These are phyloP conservation scores for Macrocentrus cingulum DNA, from an alignment of 1,140 invertebrate species.

Conservation along the genomic window DNA sequence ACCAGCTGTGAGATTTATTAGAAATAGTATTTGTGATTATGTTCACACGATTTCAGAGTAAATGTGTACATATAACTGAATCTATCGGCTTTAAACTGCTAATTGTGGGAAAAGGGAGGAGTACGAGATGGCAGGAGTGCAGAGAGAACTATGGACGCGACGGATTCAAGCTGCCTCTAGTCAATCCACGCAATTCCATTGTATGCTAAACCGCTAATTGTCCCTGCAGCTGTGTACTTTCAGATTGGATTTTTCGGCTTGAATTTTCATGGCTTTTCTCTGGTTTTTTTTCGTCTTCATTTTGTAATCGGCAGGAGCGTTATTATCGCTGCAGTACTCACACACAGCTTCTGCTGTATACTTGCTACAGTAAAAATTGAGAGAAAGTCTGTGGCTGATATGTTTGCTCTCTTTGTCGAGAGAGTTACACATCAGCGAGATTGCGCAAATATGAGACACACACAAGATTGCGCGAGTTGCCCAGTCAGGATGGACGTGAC, in stretches of 20 bases:
- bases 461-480: slow-evolving; percentile 6
- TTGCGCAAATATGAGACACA: background rate
- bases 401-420: background rate
- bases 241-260: background rate
- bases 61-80: no score
- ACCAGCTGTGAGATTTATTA: no score
- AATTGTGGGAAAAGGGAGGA: slow-evolving; percentile 6
- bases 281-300: no score
- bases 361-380: no score
- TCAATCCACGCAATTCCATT: slow-evolving; percentile 23
- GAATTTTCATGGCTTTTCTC: slow-evolving; percentile 1
- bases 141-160: slow-evolving; percentile 1
- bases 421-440: background rate
- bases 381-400: no score
- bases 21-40: no score
- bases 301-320: no score
- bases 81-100: background rate
- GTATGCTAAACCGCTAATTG: slow-evolving; percentile 22
- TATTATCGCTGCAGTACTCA: no score
- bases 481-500: slow-evolving; percentile 7
- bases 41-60: no score
- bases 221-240: background rate
- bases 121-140: background rate
- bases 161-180: slow-evolving; percentile 15
- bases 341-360: no score